These are phyloP conservation scores for Seriola aureovittata DNA, from an alignment of 2,113 vertebrate genomes.

Conservation along the genomic window DNA sequence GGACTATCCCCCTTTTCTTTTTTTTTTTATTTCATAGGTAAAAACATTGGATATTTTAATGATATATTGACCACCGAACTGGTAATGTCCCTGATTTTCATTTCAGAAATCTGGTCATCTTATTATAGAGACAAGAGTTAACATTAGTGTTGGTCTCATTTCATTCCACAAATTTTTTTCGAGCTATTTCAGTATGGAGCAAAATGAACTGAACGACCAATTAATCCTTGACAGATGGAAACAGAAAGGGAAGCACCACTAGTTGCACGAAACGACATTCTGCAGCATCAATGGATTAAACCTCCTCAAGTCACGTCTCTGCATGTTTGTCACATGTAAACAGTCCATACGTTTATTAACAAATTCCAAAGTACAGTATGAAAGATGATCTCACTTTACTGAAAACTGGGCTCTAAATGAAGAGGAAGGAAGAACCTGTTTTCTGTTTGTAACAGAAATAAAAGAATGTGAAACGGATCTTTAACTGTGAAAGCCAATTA, in stretches of 20 bases:
- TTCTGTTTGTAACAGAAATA: constrained; percentile 26
- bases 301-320: neutral
- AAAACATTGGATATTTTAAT: no score
- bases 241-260: neutral
- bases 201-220: neutral
- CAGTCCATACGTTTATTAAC: no score
- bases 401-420: constrained; percentile 13
- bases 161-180: no score
- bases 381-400: constrained; percentile 11
- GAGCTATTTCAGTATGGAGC: no score
- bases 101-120: no score
- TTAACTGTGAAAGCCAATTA: constrained; percentile 21
- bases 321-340: neutral
- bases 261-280: neutral
- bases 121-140: no score
- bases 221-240: neutral
- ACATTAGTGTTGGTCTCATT: no score
- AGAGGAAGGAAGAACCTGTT: constrained; percentile 13
- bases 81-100: no score
- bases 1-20: no score
- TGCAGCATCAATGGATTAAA: neutral
- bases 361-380: neutral
- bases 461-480: constrained; percentile 38
- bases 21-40: no score
- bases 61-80: no score